Percentiles rank a stretch among this genome's conserved stretches.
Evolutionary conservation across 2,888 invertebrate species (phyloP).

Genomic region (Chouioia cunea): DNA sequence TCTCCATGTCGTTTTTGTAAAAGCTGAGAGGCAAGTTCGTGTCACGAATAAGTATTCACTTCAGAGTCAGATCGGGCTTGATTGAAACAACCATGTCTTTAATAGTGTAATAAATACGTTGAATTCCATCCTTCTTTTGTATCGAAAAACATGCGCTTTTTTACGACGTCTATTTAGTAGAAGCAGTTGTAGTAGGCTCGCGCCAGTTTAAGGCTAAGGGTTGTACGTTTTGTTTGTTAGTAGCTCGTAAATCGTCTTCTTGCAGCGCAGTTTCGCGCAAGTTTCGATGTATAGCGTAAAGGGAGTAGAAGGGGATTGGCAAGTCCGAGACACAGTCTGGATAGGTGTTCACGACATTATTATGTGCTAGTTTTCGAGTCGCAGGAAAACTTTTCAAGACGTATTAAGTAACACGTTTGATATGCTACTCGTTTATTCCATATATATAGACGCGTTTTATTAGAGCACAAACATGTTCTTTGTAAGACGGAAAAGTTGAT

Average conservation of each 20-base stretch:
- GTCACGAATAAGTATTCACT: too few relatives aligned
- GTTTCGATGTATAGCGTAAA: slow-evolving; percentile 14
- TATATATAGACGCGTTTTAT: not conserved
- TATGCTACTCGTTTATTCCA: slow-evolving; percentile 25
- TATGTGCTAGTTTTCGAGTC: slow-evolving; percentile 41
- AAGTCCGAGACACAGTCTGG: not conserved
- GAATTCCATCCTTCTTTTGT: too few relatives aligned
- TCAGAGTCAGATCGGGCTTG: too few relatives aligned
- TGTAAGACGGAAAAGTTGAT: slow-evolving; percentile 1
- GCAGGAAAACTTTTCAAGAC: slow-evolving; percentile 21
- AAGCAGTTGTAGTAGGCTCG: not conserved
- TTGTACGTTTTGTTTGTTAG: slow-evolving; percentile 32
- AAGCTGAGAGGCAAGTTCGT: too few relatives aligned
- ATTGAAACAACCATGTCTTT: too few relatives aligned
- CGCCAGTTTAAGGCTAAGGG: not conserved
- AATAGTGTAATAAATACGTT: too few relatives aligned
- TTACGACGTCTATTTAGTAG: not conserved
- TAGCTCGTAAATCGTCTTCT: slow-evolving; percentile 39
- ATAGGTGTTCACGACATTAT: slow-evolving; percentile 31
- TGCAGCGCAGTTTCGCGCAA: slow-evolving; percentile 31
- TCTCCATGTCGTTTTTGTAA: too few relatives aligned
- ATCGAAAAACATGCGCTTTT: too few relatives aligned
- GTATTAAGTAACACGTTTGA: too few relatives aligned
- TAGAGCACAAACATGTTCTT: not conserved
- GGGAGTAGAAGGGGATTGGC: not conserved